Evolutionary conservation across 1,140 invertebrate species (phyloP).

Genomic region (Bombus sylvicola): DNA sequence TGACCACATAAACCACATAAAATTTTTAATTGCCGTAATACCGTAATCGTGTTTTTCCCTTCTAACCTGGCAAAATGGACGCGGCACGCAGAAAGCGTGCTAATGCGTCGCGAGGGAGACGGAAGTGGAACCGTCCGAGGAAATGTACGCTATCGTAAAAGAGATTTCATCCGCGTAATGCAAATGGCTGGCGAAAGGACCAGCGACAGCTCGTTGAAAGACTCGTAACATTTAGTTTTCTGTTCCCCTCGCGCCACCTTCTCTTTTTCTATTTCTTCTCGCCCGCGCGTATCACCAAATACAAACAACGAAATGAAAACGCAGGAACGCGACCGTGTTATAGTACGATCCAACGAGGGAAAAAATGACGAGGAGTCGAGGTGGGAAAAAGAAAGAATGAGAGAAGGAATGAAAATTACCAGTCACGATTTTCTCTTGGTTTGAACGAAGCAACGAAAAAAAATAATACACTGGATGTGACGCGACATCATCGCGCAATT

Average conservation of each 20-base stretch:
- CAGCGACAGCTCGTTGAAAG: background rate
- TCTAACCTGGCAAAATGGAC: background rate
- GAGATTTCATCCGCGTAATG: conserved; percentile 17
- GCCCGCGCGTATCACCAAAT: background rate
- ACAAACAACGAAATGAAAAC: background rate
- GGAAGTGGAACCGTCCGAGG: background rate
- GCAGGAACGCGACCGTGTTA: background rate
- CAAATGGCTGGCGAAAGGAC: conserved; percentile 2
- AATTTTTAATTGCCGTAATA: conserved; percentile 14
- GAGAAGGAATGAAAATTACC: background rate
- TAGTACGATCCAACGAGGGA: too few relatives aligned
- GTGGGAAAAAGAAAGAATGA: background rate
- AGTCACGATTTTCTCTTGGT: background rate
- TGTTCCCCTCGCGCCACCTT: background rate
- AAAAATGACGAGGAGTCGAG: background rate
- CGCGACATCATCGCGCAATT: too few relatives aligned
- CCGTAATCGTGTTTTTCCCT: background rate
- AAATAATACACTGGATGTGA: too few relatives aligned
- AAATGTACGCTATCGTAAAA: conserved; percentile 11
- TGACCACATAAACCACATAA: background rate
- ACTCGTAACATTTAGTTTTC: conserved; percentile 1
- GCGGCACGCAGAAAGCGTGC: conserved; percentile 7
- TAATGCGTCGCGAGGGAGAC: background rate
- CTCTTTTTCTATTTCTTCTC: background rate
- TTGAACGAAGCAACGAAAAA: too few relatives aligned